Evolutionary conservation across 2,797 vertebrate species (phyloP).

Genomic region (Phaenicophaeus curvirostris): DNA sequence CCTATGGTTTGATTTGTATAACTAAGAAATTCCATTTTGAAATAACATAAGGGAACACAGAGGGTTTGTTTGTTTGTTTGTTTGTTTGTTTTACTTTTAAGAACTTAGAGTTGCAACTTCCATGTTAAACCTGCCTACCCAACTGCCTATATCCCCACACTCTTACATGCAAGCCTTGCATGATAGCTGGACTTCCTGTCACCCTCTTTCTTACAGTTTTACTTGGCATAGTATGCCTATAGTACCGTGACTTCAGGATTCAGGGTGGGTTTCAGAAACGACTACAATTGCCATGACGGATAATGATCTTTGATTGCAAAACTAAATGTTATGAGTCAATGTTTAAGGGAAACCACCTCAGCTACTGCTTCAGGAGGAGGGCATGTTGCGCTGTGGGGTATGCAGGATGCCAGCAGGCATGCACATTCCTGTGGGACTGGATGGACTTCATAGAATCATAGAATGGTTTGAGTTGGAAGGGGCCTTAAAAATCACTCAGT

Average conservation of each 20-base stretch:
- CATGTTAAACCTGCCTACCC: neutral
- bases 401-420: neutral
- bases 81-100: neutral
- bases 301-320: neutral
- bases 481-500: too few relatives aligned
- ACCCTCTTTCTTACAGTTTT: neutral
- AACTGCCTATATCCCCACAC: neutral
- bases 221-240: neutral
- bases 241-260: too few relatives aligned
- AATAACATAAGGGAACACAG: neutral
- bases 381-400: neutral
- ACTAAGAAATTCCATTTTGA: neutral
- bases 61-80: too few relatives aligned
- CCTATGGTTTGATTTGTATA: neutral
- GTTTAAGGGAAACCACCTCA: neutral
- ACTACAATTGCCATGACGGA: too few relatives aligned
- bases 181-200: neutral
- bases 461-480: too few relatives aligned
- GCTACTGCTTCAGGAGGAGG: neutral
- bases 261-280: too few relatives aligned
- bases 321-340: fast-evolving
- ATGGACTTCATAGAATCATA: too few relatives aligned
- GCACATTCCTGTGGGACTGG: fast-evolving
- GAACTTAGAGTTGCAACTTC: neutral
- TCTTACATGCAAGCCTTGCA: neutral